These are phyloP conservation scores for Mus spicilegus DNA, from an alignment of 2,113 vertebrate species.

Conservation along the genomic window DNA sequence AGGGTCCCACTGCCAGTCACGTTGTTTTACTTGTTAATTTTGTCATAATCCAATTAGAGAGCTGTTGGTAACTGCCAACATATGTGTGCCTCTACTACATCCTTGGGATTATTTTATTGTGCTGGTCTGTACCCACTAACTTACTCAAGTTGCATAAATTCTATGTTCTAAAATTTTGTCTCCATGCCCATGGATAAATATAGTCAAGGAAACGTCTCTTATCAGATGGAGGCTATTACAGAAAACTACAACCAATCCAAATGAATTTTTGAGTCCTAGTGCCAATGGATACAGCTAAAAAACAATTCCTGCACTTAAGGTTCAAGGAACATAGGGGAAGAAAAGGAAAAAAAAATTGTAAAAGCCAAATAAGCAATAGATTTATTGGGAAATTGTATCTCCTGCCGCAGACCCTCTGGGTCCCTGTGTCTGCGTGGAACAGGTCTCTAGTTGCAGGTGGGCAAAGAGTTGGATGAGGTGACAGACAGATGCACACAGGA, in stretches of 20 bases:
- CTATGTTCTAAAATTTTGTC: background rate
- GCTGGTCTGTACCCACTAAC: fast-evolving
- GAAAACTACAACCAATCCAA: background rate
- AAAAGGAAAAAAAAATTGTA: background rate
- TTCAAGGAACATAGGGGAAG: background rate
- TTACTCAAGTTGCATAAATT: background rate
- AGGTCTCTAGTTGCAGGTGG: too few species aligned
- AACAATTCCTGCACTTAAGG: background rate
- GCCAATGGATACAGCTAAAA: background rate
- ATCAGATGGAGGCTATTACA: background rate
- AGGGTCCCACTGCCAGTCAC: too few species aligned
- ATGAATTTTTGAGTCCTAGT: background rate
- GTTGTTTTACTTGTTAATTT: too few species aligned
- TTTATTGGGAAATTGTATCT: background rate
- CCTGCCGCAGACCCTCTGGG: too few species aligned
- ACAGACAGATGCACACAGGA: too few species aligned
- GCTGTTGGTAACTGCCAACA: background rate
- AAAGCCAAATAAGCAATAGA: background rate
- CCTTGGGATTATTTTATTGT: too few species aligned
- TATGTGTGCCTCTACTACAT: too few species aligned
- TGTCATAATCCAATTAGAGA: too few species aligned
- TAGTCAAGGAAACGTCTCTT: background rate
- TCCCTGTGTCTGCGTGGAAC: too few species aligned
- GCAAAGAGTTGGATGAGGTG: too few species aligned
- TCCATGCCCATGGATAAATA: background rate